phyloP scores from a whole-genome alignment of 2,888 invertebrate genomes.

The Mantis religiosa region DNA sequence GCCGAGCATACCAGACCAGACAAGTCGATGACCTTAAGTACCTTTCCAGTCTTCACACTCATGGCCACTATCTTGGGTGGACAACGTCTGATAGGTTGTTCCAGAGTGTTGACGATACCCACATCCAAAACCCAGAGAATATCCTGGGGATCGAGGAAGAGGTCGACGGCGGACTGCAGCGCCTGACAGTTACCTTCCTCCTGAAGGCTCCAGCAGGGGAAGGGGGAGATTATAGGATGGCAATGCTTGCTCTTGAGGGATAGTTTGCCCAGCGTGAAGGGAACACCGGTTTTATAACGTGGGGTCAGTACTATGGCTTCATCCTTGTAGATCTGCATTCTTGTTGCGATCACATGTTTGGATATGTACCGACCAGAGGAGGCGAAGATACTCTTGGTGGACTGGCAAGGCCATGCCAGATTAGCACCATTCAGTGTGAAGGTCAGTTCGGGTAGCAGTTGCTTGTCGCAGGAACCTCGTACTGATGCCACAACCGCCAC shows the following conservation, averaged over 20 bases:
- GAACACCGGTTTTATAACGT: constrained; percentile 33
- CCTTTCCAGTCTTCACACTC: constrained; percentile 54
- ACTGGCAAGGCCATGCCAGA: constrained; percentile 54
- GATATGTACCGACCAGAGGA: constrained; percentile 54
- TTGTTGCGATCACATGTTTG: constrained; percentile 58
- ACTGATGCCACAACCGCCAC: constrained; percentile 29
- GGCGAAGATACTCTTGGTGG: constrained; percentile 55
- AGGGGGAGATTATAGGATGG: constrained; percentile 53
- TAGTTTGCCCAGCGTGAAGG: constrained; percentile 51
- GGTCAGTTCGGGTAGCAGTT: constrained; percentile 37
- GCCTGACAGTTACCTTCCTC: constrained; percentile 60
- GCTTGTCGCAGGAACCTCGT: constrained; percentile 36
- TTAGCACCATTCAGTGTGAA: constrained; percentile 44
- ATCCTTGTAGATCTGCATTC: constrained; percentile 56
- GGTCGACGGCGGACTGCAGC: constrained; percentile 65
- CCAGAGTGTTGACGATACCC: constrained; percentile 64
- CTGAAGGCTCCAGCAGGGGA: constrained; percentile 61
- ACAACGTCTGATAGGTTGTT: constrained; percentile 60
- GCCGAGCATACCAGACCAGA: constrained; percentile 53
- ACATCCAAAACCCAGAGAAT: constrained; percentile 69
- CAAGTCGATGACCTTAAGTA: constrained; percentile 57
- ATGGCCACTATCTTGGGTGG: constrained; percentile 60
- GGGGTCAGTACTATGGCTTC: constrained; percentile 57
- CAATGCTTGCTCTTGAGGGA: constrained; percentile 49
- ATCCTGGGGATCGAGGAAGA: constrained; percentile 59